Conservation (phyloP, 2,797 vertebrate species). For the Crenuchus spilurus region DNA sequence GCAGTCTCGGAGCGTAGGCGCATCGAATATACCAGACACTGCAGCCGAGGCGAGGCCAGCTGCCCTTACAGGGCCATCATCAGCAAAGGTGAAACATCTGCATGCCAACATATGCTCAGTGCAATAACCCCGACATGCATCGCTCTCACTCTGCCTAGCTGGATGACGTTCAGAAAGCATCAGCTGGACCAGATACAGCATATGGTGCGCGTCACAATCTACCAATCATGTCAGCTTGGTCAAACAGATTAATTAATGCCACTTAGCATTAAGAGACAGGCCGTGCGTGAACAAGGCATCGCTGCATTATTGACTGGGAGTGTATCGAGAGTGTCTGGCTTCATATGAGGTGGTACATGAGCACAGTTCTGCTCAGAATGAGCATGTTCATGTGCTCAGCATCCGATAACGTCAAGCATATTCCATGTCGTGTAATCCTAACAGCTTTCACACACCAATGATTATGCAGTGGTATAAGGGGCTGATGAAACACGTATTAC, state of each 20-base stretch:
- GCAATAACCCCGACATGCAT: slow-evolving; percentile 19
- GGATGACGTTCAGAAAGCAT: slow-evolving; percentile 27
- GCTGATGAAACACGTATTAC: background rate
- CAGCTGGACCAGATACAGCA: slow-evolving; percentile 33
- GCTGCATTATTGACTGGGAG: background rate
- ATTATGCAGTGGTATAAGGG: background rate
- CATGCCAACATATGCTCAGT: slow-evolving; percentile 37
- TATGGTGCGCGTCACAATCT: slow-evolving; percentile 34
- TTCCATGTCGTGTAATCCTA: background rate
- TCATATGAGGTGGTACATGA: background rate
- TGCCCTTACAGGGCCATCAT: slow-evolving; percentile 23
- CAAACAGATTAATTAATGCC: slow-evolving; percentile 40
- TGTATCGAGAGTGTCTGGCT: background rate
- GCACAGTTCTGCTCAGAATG: background rate
- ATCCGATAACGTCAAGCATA: background rate
- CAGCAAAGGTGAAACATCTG: slow-evolving; percentile 47
- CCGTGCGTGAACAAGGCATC: slow-evolving; percentile 17
- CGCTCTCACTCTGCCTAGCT: background rate
- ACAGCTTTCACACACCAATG: background rate
- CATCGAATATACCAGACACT: slow-evolving; percentile 21
- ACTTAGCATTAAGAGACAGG: slow-evolving; percentile 28
- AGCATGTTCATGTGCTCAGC: background rate
- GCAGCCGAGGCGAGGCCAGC: slow-evolving; percentile 17
- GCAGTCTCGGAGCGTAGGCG: slow-evolving; percentile 19
- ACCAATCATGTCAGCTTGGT: slow-evolving; percentile 10